These are phyloP conservation scores for Macrosteles quadrilineatus DNA, from an alignment of 1,140 invertebrate species.

Conservation along the genomic window DNA sequence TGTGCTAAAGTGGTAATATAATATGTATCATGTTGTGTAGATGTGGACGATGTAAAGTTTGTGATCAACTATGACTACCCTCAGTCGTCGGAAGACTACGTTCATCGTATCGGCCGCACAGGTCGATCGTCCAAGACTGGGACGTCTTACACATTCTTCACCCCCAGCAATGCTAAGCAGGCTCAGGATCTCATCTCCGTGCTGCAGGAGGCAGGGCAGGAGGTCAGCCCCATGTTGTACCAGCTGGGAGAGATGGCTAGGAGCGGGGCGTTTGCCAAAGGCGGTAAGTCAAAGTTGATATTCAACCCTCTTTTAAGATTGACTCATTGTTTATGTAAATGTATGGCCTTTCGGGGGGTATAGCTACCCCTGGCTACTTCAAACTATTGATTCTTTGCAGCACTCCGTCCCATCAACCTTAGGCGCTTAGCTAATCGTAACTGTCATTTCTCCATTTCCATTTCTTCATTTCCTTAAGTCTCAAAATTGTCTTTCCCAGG, in stretches of 20 bases:
- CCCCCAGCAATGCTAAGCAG: constrained; percentile 85
- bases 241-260: constrained; percentile 52
- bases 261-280: constrained; percentile 31
- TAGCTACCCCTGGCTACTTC: no score
- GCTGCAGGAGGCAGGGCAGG: constrained; percentile 91
- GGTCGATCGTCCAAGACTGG: constrained; percentile 89
- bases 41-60: constrained; percentile 99
- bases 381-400: no score
- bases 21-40: constrained; percentile 55
- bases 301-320: neutral
- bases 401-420: no score
- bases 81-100: constrained; percentile 97
- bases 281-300: neutral
- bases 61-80: constrained; percentile 99
- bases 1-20: no score
- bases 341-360: no score
- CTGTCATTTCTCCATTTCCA: no score
- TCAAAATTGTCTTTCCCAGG: no score
- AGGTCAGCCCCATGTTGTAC: constrained; percentile 62
- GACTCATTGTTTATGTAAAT: no score
- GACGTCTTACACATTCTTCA: constrained; percentile 99
- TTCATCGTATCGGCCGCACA: constrained; percentile 97
- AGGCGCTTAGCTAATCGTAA: no score
- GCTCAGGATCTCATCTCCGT: constrained; percentile 90
- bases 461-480: no score